phyloP scores from a whole-genome alignment of 2,888 invertebrate species.

The Seira sanloemensis region DNA sequence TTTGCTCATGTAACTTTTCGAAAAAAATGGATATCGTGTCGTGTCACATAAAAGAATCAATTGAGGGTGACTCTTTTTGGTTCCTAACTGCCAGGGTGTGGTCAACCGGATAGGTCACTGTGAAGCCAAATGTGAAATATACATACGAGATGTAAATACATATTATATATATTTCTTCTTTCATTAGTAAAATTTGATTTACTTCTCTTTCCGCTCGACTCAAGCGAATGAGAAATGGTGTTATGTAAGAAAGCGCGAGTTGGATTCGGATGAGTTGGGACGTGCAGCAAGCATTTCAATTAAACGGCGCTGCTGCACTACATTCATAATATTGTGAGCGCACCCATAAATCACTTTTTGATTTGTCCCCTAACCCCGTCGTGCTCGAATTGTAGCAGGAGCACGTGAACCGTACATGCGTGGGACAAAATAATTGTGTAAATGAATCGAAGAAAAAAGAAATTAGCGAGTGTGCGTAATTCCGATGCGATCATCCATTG shows the following conservation, averaged over 20 bases:
- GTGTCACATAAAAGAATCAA: not conserved
- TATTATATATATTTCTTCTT: not conserved
- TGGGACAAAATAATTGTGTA: not conserved
- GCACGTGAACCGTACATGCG: not conserved
- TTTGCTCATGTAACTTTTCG: conserved; percentile 47
- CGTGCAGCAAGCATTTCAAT: not conserved
- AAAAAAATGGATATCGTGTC: conserved; percentile 22
- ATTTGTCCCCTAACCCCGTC: not conserved
- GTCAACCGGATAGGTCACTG: conserved; percentile 49
- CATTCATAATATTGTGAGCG: not conserved
- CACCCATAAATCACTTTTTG: not conserved
- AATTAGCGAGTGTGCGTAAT: not conserved
- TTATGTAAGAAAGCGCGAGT: too few species aligned
- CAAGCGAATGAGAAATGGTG: too few species aligned
- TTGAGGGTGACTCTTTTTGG: conserved; percentile 33
- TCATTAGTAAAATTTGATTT: not conserved
- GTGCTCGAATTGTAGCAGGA: not conserved
- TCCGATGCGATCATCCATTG: not conserved
- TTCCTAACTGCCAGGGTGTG: conserved; percentile 29
- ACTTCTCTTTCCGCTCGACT: too few species aligned
- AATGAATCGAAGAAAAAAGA: not conserved
- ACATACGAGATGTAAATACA: not conserved
- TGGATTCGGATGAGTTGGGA: not conserved
- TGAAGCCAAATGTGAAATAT: not conserved
- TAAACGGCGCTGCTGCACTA: not conserved